Evolutionary conservation across 2,888 invertebrate species (phyloP).

Genomic region (Drosophila sordidula): DNA sequence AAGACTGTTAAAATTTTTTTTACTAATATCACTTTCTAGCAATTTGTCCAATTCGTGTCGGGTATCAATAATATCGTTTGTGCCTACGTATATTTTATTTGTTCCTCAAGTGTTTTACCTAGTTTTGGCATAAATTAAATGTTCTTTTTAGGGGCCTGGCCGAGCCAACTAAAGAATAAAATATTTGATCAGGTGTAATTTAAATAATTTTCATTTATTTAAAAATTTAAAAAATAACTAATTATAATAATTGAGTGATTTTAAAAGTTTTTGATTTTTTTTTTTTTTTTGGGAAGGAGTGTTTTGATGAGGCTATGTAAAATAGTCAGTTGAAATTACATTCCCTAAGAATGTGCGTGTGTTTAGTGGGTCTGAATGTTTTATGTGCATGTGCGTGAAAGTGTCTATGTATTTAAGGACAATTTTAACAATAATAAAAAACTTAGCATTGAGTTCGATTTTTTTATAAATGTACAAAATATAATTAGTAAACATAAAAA

Average conservation of each 20-base stretch:
- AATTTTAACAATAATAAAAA: conserved; percentile 75
- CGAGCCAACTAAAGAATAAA: conserved; percentile 28
- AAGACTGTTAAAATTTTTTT: conserved; percentile 73
- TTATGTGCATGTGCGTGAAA: conserved; percentile 15
- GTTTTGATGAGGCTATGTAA: conserved; percentile 15
- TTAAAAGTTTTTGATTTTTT: conserved; percentile 54
- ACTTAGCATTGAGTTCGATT: conserved; percentile 71
- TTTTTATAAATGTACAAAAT: conserved; percentile 75
- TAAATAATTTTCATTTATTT: conserved; percentile 73
- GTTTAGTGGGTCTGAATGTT: conserved; percentile 29
- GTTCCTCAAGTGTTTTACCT: conserved; percentile 38
- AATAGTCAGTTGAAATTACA: conserved; percentile 15
- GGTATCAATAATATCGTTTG: conserved; percentile 45
- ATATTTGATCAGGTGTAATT: conserved; percentile 34
- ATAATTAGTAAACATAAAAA: conserved; percentile 77
- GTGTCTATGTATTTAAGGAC: conserved; percentile 53
- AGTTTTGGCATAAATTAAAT: conserved; percentile 23
- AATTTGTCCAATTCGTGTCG: conserved; percentile 74
- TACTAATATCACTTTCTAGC: conserved; percentile 74
- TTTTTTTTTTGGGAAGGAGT: conserved; percentile 10
- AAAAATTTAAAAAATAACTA: conserved; percentile 71
- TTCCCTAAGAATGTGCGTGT: conserved; percentile 47
- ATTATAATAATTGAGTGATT: conserved; percentile 70
- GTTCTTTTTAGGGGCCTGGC: conserved; percentile 7
- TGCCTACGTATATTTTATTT: conserved; percentile 45